Evolutionary conservation across 2,797 vertebrate genomes (phyloP).

Genomic region (Hemitrygon akajei): DNA sequence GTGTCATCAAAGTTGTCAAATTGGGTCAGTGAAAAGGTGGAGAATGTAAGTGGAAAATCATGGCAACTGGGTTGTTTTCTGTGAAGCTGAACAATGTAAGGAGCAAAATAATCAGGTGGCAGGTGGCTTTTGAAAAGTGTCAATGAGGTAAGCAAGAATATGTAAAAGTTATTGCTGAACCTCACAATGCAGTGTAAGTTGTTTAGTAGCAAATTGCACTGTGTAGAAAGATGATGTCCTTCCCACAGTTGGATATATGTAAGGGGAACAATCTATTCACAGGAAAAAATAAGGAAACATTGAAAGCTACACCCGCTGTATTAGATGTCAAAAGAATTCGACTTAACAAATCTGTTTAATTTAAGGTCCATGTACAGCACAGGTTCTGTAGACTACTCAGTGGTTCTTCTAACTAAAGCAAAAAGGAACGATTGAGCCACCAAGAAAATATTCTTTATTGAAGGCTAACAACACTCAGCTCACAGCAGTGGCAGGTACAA

Average conservation of each 20-base stretch:
- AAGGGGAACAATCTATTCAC: not conserved
- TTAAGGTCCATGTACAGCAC: not conserved
- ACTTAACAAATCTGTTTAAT: not conserved
- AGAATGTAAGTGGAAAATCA: not conserved
- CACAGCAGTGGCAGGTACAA: too few species aligned
- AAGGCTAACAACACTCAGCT: too few species aligned
- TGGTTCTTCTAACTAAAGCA: too few species aligned
- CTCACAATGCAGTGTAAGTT: not conserved
- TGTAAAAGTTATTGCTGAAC: not conserved
- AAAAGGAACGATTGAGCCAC: too few species aligned
- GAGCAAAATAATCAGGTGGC: constrained; percentile 6
- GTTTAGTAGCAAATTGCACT: not conserved
- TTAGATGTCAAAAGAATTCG: constrained; percentile 6
- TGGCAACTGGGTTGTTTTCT: not conserved
- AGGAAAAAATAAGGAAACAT: not conserved
- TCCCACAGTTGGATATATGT: not conserved
- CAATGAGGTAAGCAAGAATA: not conserved
- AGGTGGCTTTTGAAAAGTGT: not conserved
- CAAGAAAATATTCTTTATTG: too few species aligned
- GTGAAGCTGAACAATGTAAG: not conserved
- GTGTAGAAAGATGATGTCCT: not conserved
- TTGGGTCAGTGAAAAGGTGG: not conserved
- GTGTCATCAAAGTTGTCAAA: not conserved
- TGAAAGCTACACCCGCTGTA: not conserved
- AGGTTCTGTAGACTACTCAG: not conserved